Base-by-base conservation (phyloP, 2,888 invertebrate genomes). In the Clistopyga incitator region DNA sequence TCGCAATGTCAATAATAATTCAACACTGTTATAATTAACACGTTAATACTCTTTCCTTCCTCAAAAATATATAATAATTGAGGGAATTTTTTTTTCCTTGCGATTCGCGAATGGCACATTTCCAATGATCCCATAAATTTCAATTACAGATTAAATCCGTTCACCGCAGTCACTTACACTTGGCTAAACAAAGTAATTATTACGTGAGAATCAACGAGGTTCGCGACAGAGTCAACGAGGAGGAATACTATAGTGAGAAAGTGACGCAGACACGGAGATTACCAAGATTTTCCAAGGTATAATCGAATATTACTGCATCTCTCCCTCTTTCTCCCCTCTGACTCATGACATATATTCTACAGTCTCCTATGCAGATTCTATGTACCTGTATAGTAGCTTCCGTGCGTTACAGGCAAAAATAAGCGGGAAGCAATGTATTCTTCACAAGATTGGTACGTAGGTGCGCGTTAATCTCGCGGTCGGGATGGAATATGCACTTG, bases 161-260 rank as follows among this genome's bases (percentile, higher is more conserved):
- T 15, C n/a, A 29, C 29, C 29, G 6, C 64, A 38, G 38, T 77
- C 87, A 87, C 86, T 86, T 87, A 88, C 88, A 88, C 87, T 86
- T 87, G 87, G 75, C 86, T 86, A 88, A 88, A 89, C 87, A 89
- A 87, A 87, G 86, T 81, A 87, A 86, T 87, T 87, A 88, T 80
- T 77, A 77, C 84, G 77, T 47, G 50, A 38, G 52, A 38, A 38
- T 34, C 4, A 45, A 25, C 42, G 72, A 42, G 20, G 23, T 59
- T 77, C 68, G 65, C 52, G 77, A 79, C 80, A 78, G 79, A 78
- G 70, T 84, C 78, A 82, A 68, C 75, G 84, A 82, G 68, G 75
- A 78, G 59, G 45, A 77, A 74, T 78, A 75, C 61, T 54, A 54
- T 54, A 72, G 68, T 65, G 79, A 81, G 78, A 81, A 72, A 54